These are phyloP conservation scores for Odontamblyopus rebecca DNA, from an alignment of 2,797 vertebrate species.

Conservation along the genomic window DNA sequence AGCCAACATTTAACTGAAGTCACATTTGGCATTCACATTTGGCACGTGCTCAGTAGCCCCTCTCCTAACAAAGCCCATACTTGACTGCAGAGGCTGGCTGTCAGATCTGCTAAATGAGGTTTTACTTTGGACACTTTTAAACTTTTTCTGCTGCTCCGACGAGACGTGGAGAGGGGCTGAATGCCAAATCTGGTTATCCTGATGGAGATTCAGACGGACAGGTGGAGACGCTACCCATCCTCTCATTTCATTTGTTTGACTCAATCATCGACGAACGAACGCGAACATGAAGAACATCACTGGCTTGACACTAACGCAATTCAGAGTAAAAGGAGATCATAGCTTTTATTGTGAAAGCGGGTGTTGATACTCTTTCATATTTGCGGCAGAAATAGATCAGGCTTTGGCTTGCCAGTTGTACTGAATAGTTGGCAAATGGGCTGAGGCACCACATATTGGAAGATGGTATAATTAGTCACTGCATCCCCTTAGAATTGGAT, in stretches of 20 bases:
- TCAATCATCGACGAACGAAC: slow-evolving; percentile 44
- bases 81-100: slow-evolving; percentile 29
- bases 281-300: slow-evolving; percentile 36
- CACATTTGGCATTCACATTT: not conserved
- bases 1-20: not conserved
- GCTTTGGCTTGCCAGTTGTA: not conserved
- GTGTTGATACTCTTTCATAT: not conserved
- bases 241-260: slow-evolving; percentile 49
- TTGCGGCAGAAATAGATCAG: not conserved
- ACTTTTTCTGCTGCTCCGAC: slow-evolving; percentile 45
- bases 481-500: no score
- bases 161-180: slow-evolving; percentile 45
- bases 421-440: not conserved
- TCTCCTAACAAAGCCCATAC: slow-evolving; percentile 12
- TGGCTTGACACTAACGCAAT: slow-evolving; percentile 31
- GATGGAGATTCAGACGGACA: slow-evolving; percentile 54
- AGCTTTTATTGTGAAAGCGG: slow-evolving; percentile 10
- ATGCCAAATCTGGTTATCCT: slow-evolving; percentile 62
- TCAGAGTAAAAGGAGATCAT: slow-evolving; percentile 28
- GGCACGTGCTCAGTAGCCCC: slow-evolving; percentile 2
- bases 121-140: slow-evolving; percentile 41
- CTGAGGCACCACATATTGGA: not conserved
- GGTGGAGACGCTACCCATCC: slow-evolving; percentile 28
- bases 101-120: slow-evolving; percentile 58
- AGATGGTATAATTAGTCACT: not conserved